phyloP scores from a whole-genome alignment of 2,888 invertebrate genomes.

The Oscheius onirici region DNA sequence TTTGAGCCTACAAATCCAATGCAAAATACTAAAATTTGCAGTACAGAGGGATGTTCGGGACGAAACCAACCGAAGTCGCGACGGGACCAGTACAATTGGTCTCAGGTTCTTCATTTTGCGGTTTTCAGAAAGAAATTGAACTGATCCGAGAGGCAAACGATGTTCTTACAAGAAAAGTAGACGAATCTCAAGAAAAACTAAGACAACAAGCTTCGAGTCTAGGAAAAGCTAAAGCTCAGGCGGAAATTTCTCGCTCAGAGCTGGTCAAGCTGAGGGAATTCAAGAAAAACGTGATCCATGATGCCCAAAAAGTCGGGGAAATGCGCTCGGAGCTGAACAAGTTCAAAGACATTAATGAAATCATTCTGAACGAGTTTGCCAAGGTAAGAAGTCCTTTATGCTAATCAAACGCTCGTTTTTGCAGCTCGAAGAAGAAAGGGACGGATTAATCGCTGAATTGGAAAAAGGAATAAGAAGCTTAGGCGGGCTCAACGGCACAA shows the following conservation, averaged over 20 bases:
- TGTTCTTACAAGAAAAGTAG: slow-evolving; percentile 37
- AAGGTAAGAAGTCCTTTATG: slow-evolving; percentile 24
- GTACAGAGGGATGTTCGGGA: too few relatives aligned
- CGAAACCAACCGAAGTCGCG: too few relatives aligned
- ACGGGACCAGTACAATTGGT: too few relatives aligned
- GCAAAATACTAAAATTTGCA: too few relatives aligned
- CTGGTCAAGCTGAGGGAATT: slow-evolving; percentile 40
- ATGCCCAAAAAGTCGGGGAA: slow-evolving; percentile 43
- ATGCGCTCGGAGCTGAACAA: slow-evolving; percentile 51
- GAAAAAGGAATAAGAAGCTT: slow-evolving; percentile 34
- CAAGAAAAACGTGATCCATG: slow-evolving; percentile 45
- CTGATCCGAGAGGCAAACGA: slow-evolving; percentile 46
- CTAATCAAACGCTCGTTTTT: slow-evolving; percentile 1
- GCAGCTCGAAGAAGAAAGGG: slow-evolving; percentile 52
- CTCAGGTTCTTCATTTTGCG: too few relatives aligned
- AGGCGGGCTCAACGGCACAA: neutral
- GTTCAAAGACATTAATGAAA: slow-evolving; percentile 56
- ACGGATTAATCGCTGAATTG: slow-evolving; percentile 42
- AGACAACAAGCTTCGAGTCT: slow-evolving; percentile 37
- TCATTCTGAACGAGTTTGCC: slow-evolving; percentile 50
- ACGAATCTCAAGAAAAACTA: slow-evolving; percentile 38
- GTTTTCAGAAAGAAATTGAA: slow-evolving; percentile 46
- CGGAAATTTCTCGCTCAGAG: slow-evolving; percentile 44
- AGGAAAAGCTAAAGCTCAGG: slow-evolving; percentile 37
- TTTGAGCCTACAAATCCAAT: too few relatives aligned